phyloP scores from a whole-genome alignment of 92 coral and sea anemone genomes.

The Heteractis magnifica region DNA sequence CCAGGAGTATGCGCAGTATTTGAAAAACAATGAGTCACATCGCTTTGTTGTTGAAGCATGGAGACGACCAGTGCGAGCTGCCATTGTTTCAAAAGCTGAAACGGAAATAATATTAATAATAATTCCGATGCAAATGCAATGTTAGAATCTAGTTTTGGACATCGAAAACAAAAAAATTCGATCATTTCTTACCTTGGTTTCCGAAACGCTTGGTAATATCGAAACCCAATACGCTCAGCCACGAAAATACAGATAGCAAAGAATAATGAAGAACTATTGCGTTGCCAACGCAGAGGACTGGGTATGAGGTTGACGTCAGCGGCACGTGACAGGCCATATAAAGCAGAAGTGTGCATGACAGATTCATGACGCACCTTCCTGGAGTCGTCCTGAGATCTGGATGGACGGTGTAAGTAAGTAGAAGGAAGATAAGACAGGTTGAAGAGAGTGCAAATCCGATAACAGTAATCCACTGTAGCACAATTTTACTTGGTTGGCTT shows the following conservation, averaged over 20 bases:
- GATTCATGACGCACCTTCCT: constrained; percentile 60
- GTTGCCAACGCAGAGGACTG: constrained; percentile 43
- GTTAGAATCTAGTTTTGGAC: too few species aligned
- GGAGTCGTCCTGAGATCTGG: constrained; percentile 61
- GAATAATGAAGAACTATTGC: constrained; percentile 55
- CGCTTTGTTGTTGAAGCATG: background rate
- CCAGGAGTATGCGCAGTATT: constrained; percentile 40
- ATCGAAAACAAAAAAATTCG: too few species aligned
- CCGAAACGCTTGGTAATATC: constrained; percentile 67
- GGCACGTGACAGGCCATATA: constrained; percentile 48
- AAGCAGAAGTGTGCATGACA: constrained; percentile 46
- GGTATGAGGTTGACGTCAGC: constrained; percentile 37
- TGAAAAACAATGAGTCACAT: constrained; percentile 11
- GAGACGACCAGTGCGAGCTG: background rate
- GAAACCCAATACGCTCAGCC: constrained; percentile 69
- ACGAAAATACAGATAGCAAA: constrained; percentile 54
- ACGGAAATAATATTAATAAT: background rate
- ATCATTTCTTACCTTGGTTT: constrained; percentile 31
- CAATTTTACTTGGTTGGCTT: background rate
- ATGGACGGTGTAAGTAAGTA: constrained; percentile 31
- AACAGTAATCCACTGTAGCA: constrained; percentile 18
- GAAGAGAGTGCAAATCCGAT: constrained; percentile 52
- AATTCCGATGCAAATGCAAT: too few species aligned
- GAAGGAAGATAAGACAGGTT: constrained; percentile 38
- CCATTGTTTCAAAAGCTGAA: background rate